A percentile compares a stretch with the other conserved stretches of the same genome.
These are phyloP conservation scores for Glossosoma conforme DNA, from an alignment of 1,140 invertebrate species.

Conservation along the genomic window DNA sequence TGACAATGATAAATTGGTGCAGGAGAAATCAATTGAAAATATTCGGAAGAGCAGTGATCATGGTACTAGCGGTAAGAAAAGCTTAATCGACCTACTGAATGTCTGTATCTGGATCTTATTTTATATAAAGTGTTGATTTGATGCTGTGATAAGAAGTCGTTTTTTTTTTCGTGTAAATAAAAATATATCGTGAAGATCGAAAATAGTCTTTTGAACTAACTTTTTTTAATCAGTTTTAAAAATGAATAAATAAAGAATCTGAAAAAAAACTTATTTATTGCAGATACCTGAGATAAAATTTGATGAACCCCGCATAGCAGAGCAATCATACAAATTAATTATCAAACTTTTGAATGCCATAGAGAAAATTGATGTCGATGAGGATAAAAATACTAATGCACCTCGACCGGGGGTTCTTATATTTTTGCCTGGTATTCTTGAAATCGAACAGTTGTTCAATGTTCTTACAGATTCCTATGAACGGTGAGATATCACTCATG, in stretches of 20 bases:
- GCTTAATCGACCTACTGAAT: too few relatives aligned
- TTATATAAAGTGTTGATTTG: too few relatives aligned
- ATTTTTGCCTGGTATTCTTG: conserved; percentile 81
- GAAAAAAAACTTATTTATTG: conserved; percentile 37
- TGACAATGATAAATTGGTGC: too few relatives aligned
- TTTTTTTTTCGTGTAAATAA: too few relatives aligned
- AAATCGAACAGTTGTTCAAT: conserved; percentile 66
- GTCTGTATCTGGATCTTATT: too few relatives aligned
- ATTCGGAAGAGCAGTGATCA: too few relatives aligned
- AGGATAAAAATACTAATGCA: conserved; percentile 30
- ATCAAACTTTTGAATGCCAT: conserved; percentile 63
- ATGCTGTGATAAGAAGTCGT: too few relatives aligned
- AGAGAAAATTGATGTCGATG: conserved; percentile 61
- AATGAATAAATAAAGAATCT: conserved; percentile 8
- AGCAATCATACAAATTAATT: conserved; percentile 55
- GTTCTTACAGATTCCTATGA: conserved; percentile 24
- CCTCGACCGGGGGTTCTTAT: conserved; percentile 67
- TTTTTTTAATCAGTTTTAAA: conserved; percentile 6
- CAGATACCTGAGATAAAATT: conserved; percentile 48
- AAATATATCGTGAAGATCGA: too few relatives aligned
- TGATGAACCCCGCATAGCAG: conserved; percentile 49
- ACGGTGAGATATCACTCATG: too few relatives aligned
- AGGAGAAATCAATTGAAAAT: too few relatives aligned
- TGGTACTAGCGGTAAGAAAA: too few relatives aligned
- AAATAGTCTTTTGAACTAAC: too few relatives aligned